These are phyloP conservation scores for Paradisaea rubra DNA, from an alignment of 2,113 vertebrate species.

Conservation along the genomic window DNA sequence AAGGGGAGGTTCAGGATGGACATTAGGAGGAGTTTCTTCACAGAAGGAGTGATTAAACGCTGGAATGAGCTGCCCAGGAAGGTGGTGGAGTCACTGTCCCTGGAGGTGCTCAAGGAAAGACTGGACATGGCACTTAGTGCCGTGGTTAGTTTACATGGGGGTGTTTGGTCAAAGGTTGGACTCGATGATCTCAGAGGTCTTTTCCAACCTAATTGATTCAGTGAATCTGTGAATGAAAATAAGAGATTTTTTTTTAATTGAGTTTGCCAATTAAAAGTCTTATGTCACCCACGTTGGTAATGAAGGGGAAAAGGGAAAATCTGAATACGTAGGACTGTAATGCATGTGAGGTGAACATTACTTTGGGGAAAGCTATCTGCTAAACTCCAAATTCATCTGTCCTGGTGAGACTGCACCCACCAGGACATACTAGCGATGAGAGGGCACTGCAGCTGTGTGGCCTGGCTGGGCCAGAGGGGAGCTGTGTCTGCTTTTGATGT, in stretches of 20 bases:
- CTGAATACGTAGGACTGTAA: not conserved
- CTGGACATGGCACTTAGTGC: not conserved
- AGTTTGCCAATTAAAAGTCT: not conserved
- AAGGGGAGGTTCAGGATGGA: not conserved
- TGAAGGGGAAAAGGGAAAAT: not conserved
- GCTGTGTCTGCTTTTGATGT: not conserved
- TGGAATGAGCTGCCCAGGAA: not conserved
- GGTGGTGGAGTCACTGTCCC: not conserved
- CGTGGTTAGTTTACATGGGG: not conserved
- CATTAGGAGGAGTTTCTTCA: not conserved
- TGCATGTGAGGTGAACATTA: not conserved
- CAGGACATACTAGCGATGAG: fast-evolving
- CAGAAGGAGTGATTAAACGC: not conserved
- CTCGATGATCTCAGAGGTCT: not conserved
- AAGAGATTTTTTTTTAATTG: not conserved
- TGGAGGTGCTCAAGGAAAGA: not conserved
- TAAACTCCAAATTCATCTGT: not conserved
- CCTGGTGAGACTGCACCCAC: not conserved
- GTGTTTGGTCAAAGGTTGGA: not conserved
- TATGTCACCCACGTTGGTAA: not conserved
- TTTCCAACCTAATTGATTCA: not conserved
- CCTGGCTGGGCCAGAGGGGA: not conserved
- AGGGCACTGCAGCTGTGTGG: not conserved
- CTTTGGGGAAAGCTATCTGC: not conserved
- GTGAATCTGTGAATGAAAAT: not conserved